Base-by-base conservation (phyloP, 1,140 invertebrate species). In the Schlechtendalia chinensis region DNA sequence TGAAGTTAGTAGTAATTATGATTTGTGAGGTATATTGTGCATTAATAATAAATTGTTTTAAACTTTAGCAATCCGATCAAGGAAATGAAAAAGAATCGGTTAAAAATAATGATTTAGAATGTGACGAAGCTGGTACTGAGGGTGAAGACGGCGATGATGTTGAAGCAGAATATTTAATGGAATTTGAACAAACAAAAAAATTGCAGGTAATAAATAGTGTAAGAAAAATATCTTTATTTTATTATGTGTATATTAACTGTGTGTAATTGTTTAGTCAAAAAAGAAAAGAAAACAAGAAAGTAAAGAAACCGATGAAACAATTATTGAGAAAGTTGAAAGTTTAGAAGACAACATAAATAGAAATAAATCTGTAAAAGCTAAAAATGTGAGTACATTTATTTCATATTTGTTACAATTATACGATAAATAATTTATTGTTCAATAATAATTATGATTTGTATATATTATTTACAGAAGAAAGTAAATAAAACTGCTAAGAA, bases 131-230 rank as follows among this genome's bases (percentile, higher is more conserved):
- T 27, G 47, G 32, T 32, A 32, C 53, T 56, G 50, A 56, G 8
- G 32, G 14, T 24, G 74, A 45, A 10, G 32, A 61, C 16, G 74
- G 74, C 61, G 74, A 79, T 50, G 74, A 61, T 27, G 74, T 56
- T 17, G 74, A 79, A 61, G 74, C 58, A 24, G 74, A 79, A 61
- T 79, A 79, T 14, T 79, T 79, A 45, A 79, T 59, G 16, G 74
- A 79, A 79, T 79, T 79, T 79, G 39, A 63, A 61, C 22, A 79
- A 39, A 59, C 74, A 27, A 79, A 79, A 79, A 79, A 79, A 79
- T 61, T 79, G 27, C 54, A 59, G 58, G 74, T 79, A 63, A 24
- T 72, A 14, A 54, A 27, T 10, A 5, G 16, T 72, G 1, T 17
- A 50, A 6, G 5, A 50, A 12, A 74, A 58, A 39, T 75, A 39